These are phyloP conservation scores for Danio aesculapii DNA, from an alignment of 2,797 vertebrate genomes.

Conservation along the genomic window DNA sequence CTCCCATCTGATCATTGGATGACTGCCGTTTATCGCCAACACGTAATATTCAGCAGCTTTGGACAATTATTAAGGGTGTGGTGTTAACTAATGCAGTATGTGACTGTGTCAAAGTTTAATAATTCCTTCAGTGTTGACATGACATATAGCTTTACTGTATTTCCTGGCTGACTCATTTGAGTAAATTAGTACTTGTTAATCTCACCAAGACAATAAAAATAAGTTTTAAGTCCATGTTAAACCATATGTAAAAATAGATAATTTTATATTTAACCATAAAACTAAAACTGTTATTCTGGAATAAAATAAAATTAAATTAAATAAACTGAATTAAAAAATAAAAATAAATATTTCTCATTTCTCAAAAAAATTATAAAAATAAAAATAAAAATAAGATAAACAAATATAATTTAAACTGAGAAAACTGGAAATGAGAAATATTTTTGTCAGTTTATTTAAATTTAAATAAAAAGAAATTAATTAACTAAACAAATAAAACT, in stretches of 20 bases:
- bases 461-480: too few relatives aligned
- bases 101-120: neutral
- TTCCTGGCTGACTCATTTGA: neutral
- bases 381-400: too few relatives aligned
- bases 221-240: neutral
- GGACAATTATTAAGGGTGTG: neutral
- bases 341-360: too few relatives aligned
- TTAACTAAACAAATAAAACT: too few relatives aligned
- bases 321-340: too few relatives aligned
- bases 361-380: too few relatives aligned
- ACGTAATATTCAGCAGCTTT: conserved; percentile 68
- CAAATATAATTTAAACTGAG: too few relatives aligned
- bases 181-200: neutral
- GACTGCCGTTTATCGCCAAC: conserved; percentile 67
- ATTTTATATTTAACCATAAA: too few relatives aligned
- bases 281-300: too few relatives aligned
- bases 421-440: neutral
- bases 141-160: neutral
- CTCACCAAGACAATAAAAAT: neutral
- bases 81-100: neutral
- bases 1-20: conserved; percentile 73
- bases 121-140: neutral
- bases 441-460: neutral
- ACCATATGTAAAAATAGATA: neutral
- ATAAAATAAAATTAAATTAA: too few relatives aligned